Evolutionary conservation across 64 coral and sea anemone species (phyloP).

Genomic region (Orbicella faveolata): DNA sequence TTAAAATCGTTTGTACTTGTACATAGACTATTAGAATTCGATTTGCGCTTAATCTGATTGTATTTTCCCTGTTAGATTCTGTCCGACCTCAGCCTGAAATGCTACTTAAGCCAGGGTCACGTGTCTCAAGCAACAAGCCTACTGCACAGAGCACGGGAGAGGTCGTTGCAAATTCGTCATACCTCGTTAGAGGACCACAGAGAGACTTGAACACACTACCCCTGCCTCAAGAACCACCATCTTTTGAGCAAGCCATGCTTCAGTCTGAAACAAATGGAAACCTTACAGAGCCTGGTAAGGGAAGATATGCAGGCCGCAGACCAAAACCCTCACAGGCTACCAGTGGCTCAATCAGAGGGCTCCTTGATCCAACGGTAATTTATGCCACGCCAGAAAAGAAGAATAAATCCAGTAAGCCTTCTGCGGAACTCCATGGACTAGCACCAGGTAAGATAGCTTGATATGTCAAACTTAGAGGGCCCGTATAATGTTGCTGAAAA

Average conservation of each 20-base stretch:
- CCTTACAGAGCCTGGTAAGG: not conserved
- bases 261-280: conserved; percentile 58
- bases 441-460: not conserved
- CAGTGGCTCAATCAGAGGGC: not conserved
- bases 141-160: conserved; percentile 62
- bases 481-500: too few species aligned
- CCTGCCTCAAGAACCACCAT: conserved; percentile 61
- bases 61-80: conserved; percentile 12
- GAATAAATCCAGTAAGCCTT: not conserved
- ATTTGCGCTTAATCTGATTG: not conserved
- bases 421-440: not conserved
- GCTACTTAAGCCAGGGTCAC: conserved; percentile 73
- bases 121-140: conserved; percentile 33
- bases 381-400: not conserved
- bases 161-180: conserved; percentile 37
- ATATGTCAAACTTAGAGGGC: not conserved
- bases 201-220: conserved; percentile 11
- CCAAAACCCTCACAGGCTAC: not conserved
- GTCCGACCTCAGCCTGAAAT: conserved; percentile 43
- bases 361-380: conserved; percentile 8
- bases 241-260: conserved; percentile 72
- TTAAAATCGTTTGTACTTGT: too few species aligned
- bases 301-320: not conserved
- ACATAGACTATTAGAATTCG: too few species aligned
- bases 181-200: conserved; percentile 61